Base-by-base conservation (phyloP, 2,113 vertebrate genomes). In the Brachyistius frenatus region DNA sequence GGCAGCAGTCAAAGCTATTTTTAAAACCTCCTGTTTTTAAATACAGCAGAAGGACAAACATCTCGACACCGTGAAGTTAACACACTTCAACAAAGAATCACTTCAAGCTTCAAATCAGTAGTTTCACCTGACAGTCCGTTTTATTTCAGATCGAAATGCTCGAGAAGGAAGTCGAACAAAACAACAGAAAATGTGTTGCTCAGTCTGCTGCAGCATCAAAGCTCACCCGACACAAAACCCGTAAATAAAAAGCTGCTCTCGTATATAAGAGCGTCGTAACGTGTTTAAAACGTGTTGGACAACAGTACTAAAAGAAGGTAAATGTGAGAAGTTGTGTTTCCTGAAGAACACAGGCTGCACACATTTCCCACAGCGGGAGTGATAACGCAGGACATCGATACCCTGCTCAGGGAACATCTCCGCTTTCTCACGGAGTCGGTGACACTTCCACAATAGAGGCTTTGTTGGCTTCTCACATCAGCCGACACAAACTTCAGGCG, bases 381-480 rank as follows among this genome's bases (percentile, higher is more conserved):
- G 66, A 87, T 78, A 60, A 74, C 37, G 54, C 10, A 0, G 50
- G 86, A 86, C 87, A 90, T 32, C 2, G 87, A 91, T 87, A 90
- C 81, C 10, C 53, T 56, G 7, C 78, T 86, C 37, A 66, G 78
- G 64, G 79, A 69, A 60, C 70, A 66, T 67, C 73, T 66, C 60
- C 11, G 37, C 72, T 81, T 93, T 93, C 92, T 91, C 92, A 93
- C 91, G 88, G 91, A 78, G 70, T 89, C 8, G 36, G 53, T 89
- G 37, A 85, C 91, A 66, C 39, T 32, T 16, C 67, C 77, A 93
- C 88, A 92, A 92, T 80, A 60, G 76, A 81, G 46, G 16, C 81
- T 62, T 93, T 93, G 90, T 91, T 53, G 31, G n/a, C 49, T 4
- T 23, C 30, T 49, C 73, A 39, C 83, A 69, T 80, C 71, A 63